Evolutionary conservation across 2,888 invertebrate species (phyloP), one percentile per base, ranked within the genome.

Genomic region (Campoletis raptor): DNA sequence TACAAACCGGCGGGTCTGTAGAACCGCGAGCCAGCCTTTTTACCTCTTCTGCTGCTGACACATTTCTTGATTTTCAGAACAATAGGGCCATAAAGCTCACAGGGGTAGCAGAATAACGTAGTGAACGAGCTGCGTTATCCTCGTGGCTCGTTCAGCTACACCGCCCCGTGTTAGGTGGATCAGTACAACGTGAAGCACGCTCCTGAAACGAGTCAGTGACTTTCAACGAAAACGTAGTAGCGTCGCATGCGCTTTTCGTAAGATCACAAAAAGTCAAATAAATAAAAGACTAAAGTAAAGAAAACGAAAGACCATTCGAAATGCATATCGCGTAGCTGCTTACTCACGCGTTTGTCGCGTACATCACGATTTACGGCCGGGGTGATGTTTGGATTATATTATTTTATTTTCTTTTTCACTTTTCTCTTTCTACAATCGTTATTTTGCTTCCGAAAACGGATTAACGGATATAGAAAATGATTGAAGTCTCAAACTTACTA

Each of bases 31-130:
- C 90, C 82, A 90, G 92, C 89, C 92, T 93, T 93, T 92, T 93
- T 93, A 92, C 92, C 92, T 92, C 91, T 90, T 92, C 89, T 94
- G 94, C 88, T 88, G 90, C 90, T 94, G 94, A 94, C 94, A 94
- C 92, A 93, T 94, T 94, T 93, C 94, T 93, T 93, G 94, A 94
- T 94, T 94, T 93, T 91, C 92, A 90, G 94, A 93, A 93, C 93
- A 93, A 93, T 92, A 91, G 91, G 90, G 90, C 92, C 91, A 93
- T 92, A 92, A 92, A 92, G 91, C 90, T 90, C 90, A 89, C 88
- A 87, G 88, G 89, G 85, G 89, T 89, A 90, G 52, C 66, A 36
- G 74, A 86, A 91, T 90, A 88, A 91, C 86, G 89, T 89, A 88
- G 87, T 88, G 84, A 82, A 73, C 45, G 81, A 84, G 78, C 82